Evolutionary conservation across 2,888 invertebrate genomes (phyloP).

Genomic region (Cerastis rubricosa): DNA sequence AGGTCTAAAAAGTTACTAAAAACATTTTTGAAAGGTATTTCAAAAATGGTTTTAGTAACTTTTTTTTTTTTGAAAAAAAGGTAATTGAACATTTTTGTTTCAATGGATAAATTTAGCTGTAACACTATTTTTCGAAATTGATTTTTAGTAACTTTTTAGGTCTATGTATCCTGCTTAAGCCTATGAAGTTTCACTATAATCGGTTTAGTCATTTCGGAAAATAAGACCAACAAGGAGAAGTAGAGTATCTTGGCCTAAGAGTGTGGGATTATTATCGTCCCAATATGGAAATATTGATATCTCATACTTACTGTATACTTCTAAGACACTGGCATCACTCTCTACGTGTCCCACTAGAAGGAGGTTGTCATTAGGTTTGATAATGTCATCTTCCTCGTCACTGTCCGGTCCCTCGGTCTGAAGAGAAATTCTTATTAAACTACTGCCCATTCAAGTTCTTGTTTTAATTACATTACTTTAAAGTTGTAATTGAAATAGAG

Average conservation of each 20-base stretch:
- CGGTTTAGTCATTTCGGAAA: too few relatives aligned
- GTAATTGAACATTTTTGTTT: too few relatives aligned
- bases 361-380: conserved; percentile 97
- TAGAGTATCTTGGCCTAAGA: neutral
- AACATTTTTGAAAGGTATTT: too few relatives aligned
- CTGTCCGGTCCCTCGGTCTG: conserved; percentile 91
- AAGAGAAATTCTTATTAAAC: conserved; percentile 24
- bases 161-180: too few relatives aligned
- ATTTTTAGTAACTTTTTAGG: too few relatives aligned
- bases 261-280: neutral
- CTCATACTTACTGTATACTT: conserved; percentile 94
- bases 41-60: too few relatives aligned
- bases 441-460: neutral
- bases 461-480: neutral
- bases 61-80: too few relatives aligned
- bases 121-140: too few relatives aligned
- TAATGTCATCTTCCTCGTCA: conserved; percentile 97
- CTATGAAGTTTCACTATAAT: too few relatives aligned
- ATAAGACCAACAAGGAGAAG: too few relatives aligned
- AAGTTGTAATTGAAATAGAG: neutral
- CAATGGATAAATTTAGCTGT: too few relatives aligned
- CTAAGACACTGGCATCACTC: conserved; percentile 96
- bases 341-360: conserved; percentile 96
- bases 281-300: neutral
- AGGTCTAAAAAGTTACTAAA: too few relatives aligned